Conservation (phyloP, 2,113 vertebrate species). For the Petrocephalus zakoni region DNA sequence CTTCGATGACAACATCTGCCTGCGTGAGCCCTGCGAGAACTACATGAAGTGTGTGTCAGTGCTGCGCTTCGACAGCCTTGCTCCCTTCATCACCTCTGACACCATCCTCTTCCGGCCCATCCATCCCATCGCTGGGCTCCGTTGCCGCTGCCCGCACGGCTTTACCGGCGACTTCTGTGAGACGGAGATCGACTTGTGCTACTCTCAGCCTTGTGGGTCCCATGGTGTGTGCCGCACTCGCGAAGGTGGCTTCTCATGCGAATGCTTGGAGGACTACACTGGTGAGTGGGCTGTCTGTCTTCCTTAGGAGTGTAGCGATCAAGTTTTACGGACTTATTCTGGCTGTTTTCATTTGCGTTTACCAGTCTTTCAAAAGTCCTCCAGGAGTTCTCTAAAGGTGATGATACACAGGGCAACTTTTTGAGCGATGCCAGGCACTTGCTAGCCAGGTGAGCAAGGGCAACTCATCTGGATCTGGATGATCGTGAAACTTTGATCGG, state of each 20-base stretch:
- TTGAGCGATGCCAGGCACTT: no score
- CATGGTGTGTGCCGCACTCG: conserved; percentile 77
- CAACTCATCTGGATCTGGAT: no score
- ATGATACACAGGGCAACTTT: neutral
- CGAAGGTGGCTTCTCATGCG: conserved; percentile 89
- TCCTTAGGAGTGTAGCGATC: neutral
- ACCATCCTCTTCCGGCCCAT: conserved; percentile 94
- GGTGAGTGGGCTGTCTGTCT: conserved; percentile 61
- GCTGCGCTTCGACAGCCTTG: conserved; percentile 89
- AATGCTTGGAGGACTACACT: conserved; percentile 82
- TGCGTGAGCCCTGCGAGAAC: conserved; percentile 92
- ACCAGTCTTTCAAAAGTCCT: neutral
- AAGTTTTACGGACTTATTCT: neutral
- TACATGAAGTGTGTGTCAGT: conserved; percentile 97
- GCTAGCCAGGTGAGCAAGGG: no score
- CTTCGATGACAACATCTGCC: conserved; percentile 95
- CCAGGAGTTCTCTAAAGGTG: neutral
- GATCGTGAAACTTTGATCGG: no score
- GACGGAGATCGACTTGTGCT: conserved; percentile 93
- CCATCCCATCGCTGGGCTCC: conserved; percentile 82
- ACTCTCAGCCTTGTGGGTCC: conserved; percentile 82
- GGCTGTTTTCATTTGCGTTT: neutral
- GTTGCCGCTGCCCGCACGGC: conserved; percentile 84
- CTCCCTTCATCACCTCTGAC: conserved; percentile 85
- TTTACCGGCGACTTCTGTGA: conserved; percentile 95